Percentiles rank a stretch among this genome's conserved stretches.
These are phyloP conservation scores for Eurystomus glaucurus DNA, from an alignment of 2,797 vertebrate species.

Conservation along the genomic window DNA sequence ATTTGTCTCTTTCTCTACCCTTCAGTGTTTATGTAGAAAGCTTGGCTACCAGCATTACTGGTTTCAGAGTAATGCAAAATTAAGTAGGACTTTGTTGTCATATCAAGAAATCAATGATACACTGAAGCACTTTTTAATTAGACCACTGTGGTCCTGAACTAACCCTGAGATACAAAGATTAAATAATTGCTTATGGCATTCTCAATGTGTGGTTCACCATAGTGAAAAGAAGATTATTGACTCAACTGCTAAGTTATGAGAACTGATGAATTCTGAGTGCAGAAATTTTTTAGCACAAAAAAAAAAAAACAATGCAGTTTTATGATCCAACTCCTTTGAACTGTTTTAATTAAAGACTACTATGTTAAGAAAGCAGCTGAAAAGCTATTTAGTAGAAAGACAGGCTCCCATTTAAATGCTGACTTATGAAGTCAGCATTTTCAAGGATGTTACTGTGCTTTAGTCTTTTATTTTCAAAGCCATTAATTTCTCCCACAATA, in stretches of 20 bases:
- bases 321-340: conserved; percentile 63
- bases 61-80: not conserved
- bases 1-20: not conserved
- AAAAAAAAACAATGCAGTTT: conserved; percentile 29
- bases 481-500: conserved; percentile 6
- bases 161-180: conserved; percentile 52
- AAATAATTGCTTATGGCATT: conserved; percentile 63
- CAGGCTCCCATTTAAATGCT: conserved; percentile 39
- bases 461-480: conserved; percentile 26
- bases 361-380: conserved; percentile 66
- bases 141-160: conserved; percentile 37
- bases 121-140: conserved; percentile 68
- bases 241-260: conserved; percentile 52
- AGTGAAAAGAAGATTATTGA: conserved; percentile 64
- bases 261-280: conserved; percentile 38
- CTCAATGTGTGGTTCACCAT: conserved; percentile 20
- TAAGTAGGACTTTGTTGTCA: conserved; percentile 22
- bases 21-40: not conserved
- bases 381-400: conserved; percentile 30
- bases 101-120: conserved; percentile 72
- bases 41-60: not conserved
- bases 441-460: conserved; percentile 36
- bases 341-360: conserved; percentile 78
- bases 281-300: conserved; percentile 49
- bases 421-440: conserved; percentile 43